Evolutionary conservation across 1,140 invertebrate species (phyloP), one percentile per base, ranked within the genome.

Genomic region (Bombyx mori): DNA sequence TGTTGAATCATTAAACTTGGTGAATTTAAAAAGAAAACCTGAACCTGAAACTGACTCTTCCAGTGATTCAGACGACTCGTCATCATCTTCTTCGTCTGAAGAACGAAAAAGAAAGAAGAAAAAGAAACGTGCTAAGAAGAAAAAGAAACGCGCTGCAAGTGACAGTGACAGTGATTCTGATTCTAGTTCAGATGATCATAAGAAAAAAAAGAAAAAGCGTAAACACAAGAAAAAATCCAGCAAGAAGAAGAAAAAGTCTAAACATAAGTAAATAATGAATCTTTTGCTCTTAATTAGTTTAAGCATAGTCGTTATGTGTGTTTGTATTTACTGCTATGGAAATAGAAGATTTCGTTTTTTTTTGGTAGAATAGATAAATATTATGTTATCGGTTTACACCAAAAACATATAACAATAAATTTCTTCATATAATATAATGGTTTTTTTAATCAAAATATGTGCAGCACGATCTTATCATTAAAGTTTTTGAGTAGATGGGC

Each of bases 191-290:
- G 86, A 88, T 56, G 86, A 87, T 57, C 86, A 86, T 56, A 88
- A 89, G 65, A 88, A 88, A 58, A 88, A 89, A 67, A 89, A 89
- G 61, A 88, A 87, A 66, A 88, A 87, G 65, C 81, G 77, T 61
- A 88, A 88, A 50, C 86, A 88, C 76, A 89, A 88, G 74, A 88
- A 88, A 53, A 89, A 88, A 60, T 82, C 86, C 42, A 83, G 75
- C 63, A 88, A 88, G 61, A 88, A 88, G 69, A 89, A 89, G 75
- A 89, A 89, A 61, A 89, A 89, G 60, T 87, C 83, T 59, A 89
- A 89, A 65, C 86, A 88, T 76, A 82, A 85, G 70, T 86, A 76
- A 65, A 35, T 35, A 35, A 35, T 35, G 26, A 35, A 35, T 35
- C 26, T 35, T 35, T 35, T 35, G 26, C 26, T 35, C 26, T 35